Evolutionary conservation across 2,113 vertebrate genomes (phyloP).

Genomic region (Ictalurus punctatus): DNA sequence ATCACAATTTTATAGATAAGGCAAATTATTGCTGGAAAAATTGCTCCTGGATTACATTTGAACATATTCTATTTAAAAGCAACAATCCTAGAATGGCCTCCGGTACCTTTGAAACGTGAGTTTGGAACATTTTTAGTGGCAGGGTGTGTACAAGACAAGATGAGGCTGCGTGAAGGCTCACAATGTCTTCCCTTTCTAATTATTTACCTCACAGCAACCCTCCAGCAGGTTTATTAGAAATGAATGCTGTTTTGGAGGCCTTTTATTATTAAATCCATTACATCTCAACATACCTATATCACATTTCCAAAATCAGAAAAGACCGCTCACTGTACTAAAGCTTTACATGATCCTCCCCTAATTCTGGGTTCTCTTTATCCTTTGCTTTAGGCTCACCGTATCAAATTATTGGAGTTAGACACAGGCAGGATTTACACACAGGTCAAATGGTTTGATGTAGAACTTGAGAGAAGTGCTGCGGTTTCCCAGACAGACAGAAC

Average conservation of each 20-base stretch:
- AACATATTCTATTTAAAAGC: constrained; percentile 8
- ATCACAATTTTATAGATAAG: background rate
- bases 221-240: constrained; percentile 57
- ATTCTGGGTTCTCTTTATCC: background rate
- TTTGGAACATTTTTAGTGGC: background rate
- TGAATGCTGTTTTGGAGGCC: constrained; percentile 69
- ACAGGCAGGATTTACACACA: constrained; percentile 11
- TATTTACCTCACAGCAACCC: constrained; percentile 63
- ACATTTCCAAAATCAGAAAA: constrained; percentile 67
- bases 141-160: constrained; percentile 18
- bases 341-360: background rate
- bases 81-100: background rate
- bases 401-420: constrained; percentile 30
- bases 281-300: constrained; percentile 64
- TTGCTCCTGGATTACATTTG: background rate
- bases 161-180: background rate
- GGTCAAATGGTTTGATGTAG: constrained; percentile 15
- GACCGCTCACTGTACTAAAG: constrained; percentile 42
- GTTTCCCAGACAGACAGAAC: constrained; percentile 14
- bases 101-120: background rate
- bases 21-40: background rate
- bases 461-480: background rate
- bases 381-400: constrained; percentile 21
- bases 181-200: constrained; percentile 56
- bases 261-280: constrained; percentile 71